Percentiles rank a stretch among this genome's conserved stretches.
Conservation (phyloP, 2,113 vertebrate genomes). For the Grus americana region DNA sequence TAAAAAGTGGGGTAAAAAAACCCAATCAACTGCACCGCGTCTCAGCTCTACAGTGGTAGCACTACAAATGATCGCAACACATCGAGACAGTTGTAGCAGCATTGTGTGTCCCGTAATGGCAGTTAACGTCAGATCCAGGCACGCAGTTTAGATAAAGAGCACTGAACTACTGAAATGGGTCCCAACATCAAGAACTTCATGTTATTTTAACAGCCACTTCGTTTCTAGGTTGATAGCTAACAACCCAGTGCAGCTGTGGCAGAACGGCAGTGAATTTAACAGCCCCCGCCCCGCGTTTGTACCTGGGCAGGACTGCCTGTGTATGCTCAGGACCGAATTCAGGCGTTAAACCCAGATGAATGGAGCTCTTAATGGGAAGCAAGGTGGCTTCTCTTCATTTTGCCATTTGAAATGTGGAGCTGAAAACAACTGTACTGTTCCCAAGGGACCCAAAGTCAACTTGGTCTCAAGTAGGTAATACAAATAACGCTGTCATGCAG, state of each 20-base stretch:
- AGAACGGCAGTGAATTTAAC: not conserved
- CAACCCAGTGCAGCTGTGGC: too few species aligned
- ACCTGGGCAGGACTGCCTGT: rapidly evolving
- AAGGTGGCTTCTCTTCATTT: not conserved
- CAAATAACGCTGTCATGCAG: not conserved
- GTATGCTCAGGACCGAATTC: rapidly evolving
- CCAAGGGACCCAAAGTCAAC: not conserved
- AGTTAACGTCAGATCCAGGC: too few species aligned
- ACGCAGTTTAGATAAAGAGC: rapidly evolving
- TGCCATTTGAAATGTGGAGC: not conserved
- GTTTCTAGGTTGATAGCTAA: not conserved
- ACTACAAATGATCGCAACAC: not conserved
- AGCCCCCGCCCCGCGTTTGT: rapidly evolving
- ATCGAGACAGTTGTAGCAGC: not conserved
- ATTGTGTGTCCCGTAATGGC: rapidly evolving
- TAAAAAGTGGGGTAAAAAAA: not conserved
- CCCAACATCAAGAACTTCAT: not conserved
- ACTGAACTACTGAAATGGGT: rapidly evolving
- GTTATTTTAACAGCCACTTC: not conserved
- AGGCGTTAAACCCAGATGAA: rapidly evolving
- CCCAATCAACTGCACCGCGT: not conserved
- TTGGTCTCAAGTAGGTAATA: too few species aligned
- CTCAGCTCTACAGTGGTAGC: not conserved
- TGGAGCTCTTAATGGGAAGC: rapidly evolving
- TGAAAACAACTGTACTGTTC: not conserved